A percentile compares a stretch with the other conserved stretches of the same genome.
Evolutionary conservation across 2,797 vertebrate genomes (phyloP).

Genomic region (Apogon talboti): DNA sequence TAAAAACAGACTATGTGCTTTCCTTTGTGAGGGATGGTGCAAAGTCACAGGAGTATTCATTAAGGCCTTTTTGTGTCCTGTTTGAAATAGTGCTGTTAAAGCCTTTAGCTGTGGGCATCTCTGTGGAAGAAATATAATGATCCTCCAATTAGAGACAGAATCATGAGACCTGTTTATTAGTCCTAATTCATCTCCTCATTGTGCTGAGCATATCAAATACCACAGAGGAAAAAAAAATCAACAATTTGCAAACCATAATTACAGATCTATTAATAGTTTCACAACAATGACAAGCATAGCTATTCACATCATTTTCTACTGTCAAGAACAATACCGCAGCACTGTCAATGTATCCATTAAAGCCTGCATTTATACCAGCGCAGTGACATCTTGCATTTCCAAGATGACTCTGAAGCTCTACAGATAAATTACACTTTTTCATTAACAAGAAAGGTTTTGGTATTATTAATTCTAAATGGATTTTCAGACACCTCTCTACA

Average conservation of each 20-base stretch:
- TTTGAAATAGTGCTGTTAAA: constrained; percentile 82
- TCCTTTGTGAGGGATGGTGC: constrained; percentile 70
- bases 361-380: constrained; percentile 75
- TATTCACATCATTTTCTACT: constrained; percentile 80
- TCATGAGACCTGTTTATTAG: constrained; percentile 85
- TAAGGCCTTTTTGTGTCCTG: constrained; percentile 81
- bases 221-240: constrained; percentile 72
- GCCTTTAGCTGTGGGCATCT: constrained; percentile 80
- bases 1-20: constrained; percentile 76
- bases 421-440: constrained; percentile 84
- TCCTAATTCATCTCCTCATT: constrained; percentile 84
- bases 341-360: constrained; percentile 82
- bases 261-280: constrained; percentile 86
- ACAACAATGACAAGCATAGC: constrained; percentile 81
- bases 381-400: constrained; percentile 84
- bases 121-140: constrained; percentile 83
- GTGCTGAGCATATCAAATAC: constrained; percentile 83
- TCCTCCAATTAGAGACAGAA: constrained; percentile 84
- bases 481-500: constrained; percentile 76
- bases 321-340: constrained; percentile 79
- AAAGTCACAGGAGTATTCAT: constrained; percentile 87
- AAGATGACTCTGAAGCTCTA: constrained; percentile 78
- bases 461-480: constrained; percentile 84
- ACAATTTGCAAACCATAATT: constrained; percentile 83
- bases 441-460: constrained; percentile 77